Evolutionary conservation across 2,888 invertebrate species (phyloP).

Genomic region (Tetropium fuscum): DNA sequence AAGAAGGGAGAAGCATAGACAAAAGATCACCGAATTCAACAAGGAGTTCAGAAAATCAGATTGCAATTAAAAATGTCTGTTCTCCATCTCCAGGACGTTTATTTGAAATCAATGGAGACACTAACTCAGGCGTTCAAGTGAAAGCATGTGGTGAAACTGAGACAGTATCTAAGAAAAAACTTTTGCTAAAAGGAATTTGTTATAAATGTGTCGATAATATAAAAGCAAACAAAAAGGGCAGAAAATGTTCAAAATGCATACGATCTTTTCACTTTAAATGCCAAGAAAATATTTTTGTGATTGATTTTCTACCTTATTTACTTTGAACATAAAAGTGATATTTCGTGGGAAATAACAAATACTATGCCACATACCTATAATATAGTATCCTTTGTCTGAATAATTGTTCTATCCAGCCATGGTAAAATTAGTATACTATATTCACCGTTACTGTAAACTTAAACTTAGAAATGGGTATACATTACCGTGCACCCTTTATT

Average conservation of each 20-base stretch:
- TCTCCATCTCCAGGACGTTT: not conserved
- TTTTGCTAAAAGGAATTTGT: not conserved
- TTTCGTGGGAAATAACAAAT: too few species aligned
- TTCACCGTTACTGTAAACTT: too few species aligned
- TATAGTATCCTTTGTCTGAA: too few species aligned
- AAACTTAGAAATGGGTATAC: too few species aligned
- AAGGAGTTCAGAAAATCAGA: not conserved
- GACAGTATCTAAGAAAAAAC: not conserved
- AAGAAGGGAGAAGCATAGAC: not conserved
- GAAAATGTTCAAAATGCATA: not conserved
- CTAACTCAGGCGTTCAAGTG: not conserved
- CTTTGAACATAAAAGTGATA: too few species aligned
- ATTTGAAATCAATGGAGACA: not conserved
- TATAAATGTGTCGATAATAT: not conserved
- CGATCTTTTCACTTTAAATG: not conserved
- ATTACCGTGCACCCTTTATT: too few species aligned
- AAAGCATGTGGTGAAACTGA: not conserved
- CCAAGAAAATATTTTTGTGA: not conserved
- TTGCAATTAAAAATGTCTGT: not conserved
- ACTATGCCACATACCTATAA: too few species aligned
- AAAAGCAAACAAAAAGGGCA: not conserved
- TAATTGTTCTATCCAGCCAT: too few species aligned
- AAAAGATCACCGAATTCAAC: not conserved
- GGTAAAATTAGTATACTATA: too few species aligned
- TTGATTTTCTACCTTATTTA: too few species aligned